Base-by-base conservation (phyloP, 2,888 invertebrate genomes). In the Thyatira batis region DNA sequence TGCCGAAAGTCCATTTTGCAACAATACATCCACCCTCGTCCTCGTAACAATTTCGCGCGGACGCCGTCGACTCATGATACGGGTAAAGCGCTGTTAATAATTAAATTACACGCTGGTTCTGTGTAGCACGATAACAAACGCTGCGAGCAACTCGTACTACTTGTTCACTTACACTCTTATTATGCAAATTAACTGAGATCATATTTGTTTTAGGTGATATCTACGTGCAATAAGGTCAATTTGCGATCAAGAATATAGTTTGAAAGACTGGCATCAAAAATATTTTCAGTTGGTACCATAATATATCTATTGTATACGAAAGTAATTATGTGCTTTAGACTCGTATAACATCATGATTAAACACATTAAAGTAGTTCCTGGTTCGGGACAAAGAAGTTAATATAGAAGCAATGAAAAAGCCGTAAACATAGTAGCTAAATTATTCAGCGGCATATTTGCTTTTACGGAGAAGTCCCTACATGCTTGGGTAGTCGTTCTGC, bases 361-460 rank as follows among this genome's bases (percentile, higher is more conserved):
- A 23, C 23, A 45, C 11, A 20, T 6, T 20, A 43, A 17, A 10
- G 17, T 45, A 21, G 5, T 46, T 13, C 10, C n/a, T 23, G 23
- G 13, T n/a, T 25, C 6, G 39, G 39, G 10, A 8, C 23, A 45
- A 52, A 58, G 63, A 55, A 56, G 50, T 51, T 60, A 33, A 55
- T 43, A 51, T 51, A 54, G 52, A 53, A 52, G 53, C 54, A 62
- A 56, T 63, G 64, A 61, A 68, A 58, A 61, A 58, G 70, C 64
- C 63, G 70, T 69, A 73, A 76, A 71, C 69, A 70, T 56, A 65
- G 59, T 62, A 62, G 65, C 64, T 80, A 73, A 79, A 82, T 82
- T 75, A 82, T 82, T 78, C 72, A 82, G 71, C 65, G 67, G 72
- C 70, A 77, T 83, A 82, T 84, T 84, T 81, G 82, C 82, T 82